Conservation (phyloP, 2,113 vertebrate species). For the Pachyramphus minor region DNA sequence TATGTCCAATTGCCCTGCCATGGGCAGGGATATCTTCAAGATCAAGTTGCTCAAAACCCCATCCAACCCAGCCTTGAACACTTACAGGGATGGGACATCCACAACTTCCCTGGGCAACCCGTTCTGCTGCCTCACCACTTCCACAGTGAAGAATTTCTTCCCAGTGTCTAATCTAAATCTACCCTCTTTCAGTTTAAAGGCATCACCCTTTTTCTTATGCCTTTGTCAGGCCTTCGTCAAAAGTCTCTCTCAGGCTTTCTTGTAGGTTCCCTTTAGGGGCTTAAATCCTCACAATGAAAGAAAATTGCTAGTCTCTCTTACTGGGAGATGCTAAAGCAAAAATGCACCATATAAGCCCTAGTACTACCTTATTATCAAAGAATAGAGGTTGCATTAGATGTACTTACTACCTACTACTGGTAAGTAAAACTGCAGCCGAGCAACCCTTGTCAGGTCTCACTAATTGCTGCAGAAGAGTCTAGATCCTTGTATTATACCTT, state of each 20-base stretch:
- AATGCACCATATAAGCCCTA: background rate
- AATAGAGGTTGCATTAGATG: background rate
- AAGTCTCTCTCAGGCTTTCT: background rate
- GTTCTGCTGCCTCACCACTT: background rate
- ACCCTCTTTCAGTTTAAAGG: background rate
- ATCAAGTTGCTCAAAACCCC: background rate
- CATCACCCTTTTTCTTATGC: background rate
- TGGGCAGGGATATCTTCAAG: background rate
- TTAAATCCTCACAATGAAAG: background rate
- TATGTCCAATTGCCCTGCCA: background rate
- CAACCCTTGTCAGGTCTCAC: background rate
- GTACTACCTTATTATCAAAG: background rate
- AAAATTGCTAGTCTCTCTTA: background rate
- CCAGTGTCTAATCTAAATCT: background rate
- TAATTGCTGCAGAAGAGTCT: background rate
- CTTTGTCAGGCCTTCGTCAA: background rate
- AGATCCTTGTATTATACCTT: background rate
- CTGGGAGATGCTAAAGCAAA: background rate
- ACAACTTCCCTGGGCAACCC: background rate
- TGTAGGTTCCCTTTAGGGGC: background rate
- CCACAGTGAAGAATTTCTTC: background rate
- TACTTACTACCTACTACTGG: background rate
- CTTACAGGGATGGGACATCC: background rate
- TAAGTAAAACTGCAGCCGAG: background rate
- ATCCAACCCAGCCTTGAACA: background rate